Base-by-base conservation (phyloP, 1,140 invertebrate genomes). In the Lepidotrigona ventralis region DNA sequence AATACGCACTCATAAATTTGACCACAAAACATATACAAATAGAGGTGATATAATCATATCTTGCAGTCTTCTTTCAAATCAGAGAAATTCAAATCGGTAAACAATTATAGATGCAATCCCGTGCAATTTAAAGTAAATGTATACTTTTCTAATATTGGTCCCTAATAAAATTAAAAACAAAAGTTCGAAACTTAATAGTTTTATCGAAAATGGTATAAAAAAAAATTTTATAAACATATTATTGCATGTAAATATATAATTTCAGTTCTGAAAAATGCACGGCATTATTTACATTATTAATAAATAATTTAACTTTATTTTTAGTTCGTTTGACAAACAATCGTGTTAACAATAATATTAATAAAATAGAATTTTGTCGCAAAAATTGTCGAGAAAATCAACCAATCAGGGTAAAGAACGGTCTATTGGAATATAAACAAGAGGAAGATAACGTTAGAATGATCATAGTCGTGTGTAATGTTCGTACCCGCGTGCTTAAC, bases 401-500 rank as follows among this genome's bases (percentile, higher is more conserved):
- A 68, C 79, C 79, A 81, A 81, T 81, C 60, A 76, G 53, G 3
- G 23, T 26, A 51, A 56, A 21, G 79, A 56, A 76, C 79, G 8
- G 39, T 46, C 51, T 17, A 66, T 21, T 26, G 51, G 23, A 26
- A 66, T 39, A 53, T 54, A 12, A 54, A 39, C 51, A 19, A 74
- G 70, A 74, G 70, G 23, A 46, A 74, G 58, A 81, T 75, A 81
- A 75, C 21, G 29, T 81, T 81, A 66, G 53, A 51, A 63, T 66
- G 66, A 66, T 46, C 53, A 73, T 75, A 88, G 87, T 90, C 39
- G 39, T 46, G 60, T 69, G 85, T 82, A 80, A 84, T 74, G 85
- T 54, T 81, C 72, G 87, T 90, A 85, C 70, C 74, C 63, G 80
- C 51, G 81, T 83, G 21, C 78, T 75, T 64, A 56, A 46, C 54